Evolutionary conservation across 1,140 invertebrate species (phyloP).

Genomic region (Trichomalopsis sarcophagae): DNA sequence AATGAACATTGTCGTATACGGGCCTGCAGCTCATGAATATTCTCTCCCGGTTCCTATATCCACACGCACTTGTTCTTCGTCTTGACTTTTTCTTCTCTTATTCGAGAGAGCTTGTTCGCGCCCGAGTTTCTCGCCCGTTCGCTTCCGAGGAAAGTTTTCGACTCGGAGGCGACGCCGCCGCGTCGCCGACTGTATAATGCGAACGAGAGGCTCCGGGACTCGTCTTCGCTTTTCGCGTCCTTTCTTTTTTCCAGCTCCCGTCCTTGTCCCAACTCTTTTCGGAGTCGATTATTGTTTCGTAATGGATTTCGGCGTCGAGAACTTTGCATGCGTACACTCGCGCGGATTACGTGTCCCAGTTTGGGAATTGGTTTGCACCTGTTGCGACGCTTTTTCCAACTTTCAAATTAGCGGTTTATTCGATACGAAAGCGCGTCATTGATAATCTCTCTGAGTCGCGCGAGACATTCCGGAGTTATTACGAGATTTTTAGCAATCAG

Average conservation of each 20-base stretch:
- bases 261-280: background rate
- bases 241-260: background rate
- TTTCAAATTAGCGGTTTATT: too few species aligned
- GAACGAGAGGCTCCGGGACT: background rate
- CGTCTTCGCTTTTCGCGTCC: background rate
- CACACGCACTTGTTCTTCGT: background rate
- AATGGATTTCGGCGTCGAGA: too few species aligned
- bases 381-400: too few species aligned
- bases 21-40: constrained; percentile 37
- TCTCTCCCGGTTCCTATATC: constrained; percentile 6
- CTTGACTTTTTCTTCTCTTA: background rate
- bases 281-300: too few species aligned
- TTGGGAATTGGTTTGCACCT: too few species aligned
- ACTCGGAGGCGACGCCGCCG: background rate
- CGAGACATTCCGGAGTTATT: too few species aligned
- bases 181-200: background rate
- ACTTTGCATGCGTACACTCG: too few species aligned
- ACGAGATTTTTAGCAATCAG: background rate
- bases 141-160: background rate
- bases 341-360: too few species aligned
- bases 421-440: too few species aligned
- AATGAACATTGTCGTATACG: constrained; percentile 39
- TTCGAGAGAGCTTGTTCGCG: background rate
- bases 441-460: too few species aligned
- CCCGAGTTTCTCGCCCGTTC: background rate